Conservation (phyloP, 2,888 invertebrate species). For the Plebejus anna region DNA sequence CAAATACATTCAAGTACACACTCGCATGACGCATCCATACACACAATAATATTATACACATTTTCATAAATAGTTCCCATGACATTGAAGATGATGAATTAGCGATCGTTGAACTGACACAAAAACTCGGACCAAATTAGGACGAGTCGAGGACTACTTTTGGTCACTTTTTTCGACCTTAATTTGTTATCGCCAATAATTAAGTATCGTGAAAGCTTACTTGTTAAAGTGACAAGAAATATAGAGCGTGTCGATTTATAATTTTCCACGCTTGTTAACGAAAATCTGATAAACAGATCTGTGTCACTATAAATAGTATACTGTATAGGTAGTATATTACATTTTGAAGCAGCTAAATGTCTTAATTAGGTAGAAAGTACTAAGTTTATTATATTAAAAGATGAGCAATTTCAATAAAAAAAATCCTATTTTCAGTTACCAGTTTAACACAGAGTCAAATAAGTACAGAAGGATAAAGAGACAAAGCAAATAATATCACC, state of each 20-base stretch:
- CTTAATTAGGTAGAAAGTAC: background rate
- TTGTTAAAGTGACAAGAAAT: slow-evolving; percentile 26
- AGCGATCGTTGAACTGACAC: slow-evolving; percentile 46
- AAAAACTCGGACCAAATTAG: slow-evolving; percentile 59
- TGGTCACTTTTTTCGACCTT: slow-evolving; percentile 50
- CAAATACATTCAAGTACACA: background rate
- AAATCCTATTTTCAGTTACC: too few relatives aligned
- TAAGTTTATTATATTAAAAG: too few relatives aligned
- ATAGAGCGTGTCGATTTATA: slow-evolving; percentile 3
- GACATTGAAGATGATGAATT: slow-evolving; percentile 26
- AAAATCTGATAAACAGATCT: slow-evolving; percentile 10
- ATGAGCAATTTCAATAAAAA: too few relatives aligned
- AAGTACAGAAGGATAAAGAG: too few relatives aligned
- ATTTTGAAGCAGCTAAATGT: background rate
- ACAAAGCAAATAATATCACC: too few relatives aligned
- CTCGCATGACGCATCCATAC: background rate
- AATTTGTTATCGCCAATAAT: slow-evolving; percentile 50
- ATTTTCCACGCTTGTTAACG: slow-evolving; percentile 24
- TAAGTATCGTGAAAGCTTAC: slow-evolving; percentile 48
- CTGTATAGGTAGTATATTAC: background rate
- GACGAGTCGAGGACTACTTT: slow-evolving; percentile 53
- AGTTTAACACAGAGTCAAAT: too few relatives aligned
- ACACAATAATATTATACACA: background rate
- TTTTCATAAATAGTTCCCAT: slow-evolving; percentile 4
- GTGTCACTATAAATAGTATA: background rate